Evolutionary conservation across 2,888 invertebrate species (phyloP).

Genomic region (Therioaphis trifolii): DNA sequence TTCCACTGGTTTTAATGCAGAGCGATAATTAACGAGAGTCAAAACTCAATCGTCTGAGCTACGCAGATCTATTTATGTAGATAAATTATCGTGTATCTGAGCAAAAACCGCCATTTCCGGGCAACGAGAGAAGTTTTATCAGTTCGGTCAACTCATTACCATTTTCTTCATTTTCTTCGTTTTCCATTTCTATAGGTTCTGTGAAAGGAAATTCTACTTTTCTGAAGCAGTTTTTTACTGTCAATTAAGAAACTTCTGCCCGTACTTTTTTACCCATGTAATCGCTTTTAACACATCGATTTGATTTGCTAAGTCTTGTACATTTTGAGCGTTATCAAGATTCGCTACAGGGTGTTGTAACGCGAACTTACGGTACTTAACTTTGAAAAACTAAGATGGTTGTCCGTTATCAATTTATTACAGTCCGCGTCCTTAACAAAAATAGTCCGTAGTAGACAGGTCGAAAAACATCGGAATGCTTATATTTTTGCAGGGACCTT

Average conservation of each 20-base stretch:
- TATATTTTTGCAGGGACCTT: too few species aligned
- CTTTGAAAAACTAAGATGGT: too few species aligned
- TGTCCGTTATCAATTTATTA: too few species aligned
- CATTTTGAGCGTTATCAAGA: not conserved
- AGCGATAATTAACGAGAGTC: too few species aligned
- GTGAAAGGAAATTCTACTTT: not conserved
- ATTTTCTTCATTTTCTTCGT: not conserved
- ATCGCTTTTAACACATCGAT: not conserved
- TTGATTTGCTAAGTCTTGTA: not conserved
- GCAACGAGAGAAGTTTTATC: not conserved
- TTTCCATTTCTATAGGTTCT: constrained; percentile 8
- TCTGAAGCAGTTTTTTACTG: constrained; percentile 1
- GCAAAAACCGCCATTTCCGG: constrained; percentile 3
- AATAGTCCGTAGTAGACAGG: too few species aligned
- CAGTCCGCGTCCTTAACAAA: too few species aligned
- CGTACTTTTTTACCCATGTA: not conserved
- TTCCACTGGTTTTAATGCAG: too few species aligned
- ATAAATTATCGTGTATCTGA: too few species aligned
- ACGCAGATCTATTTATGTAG: too few species aligned
- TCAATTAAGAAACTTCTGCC: not conserved
- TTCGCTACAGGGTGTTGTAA: not conserved
- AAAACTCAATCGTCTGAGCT: too few species aligned
- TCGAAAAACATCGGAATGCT: too few species aligned
- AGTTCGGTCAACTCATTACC: constrained; percentile 6
- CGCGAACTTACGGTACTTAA: not conserved